A percentile compares a stretch with the other conserved stretches of the same genome.
These are phyloP conservation scores for Lithobius niger DNA, from an alignment of 1,140 invertebrate genomes.

Conservation along the genomic window DNA sequence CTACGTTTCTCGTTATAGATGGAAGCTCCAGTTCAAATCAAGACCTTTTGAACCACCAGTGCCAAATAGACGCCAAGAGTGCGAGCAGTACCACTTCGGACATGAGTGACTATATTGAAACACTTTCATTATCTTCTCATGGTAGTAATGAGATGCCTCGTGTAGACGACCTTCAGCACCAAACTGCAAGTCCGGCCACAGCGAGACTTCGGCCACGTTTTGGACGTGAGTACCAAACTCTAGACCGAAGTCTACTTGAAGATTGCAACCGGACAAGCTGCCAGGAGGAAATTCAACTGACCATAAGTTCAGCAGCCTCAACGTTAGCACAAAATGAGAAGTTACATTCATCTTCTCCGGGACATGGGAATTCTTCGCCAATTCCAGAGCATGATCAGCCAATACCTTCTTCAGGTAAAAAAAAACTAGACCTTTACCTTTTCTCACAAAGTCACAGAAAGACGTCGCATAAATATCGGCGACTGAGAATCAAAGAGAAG, in stretches of 20 bases:
- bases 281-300: too few species aligned
- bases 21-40: background rate
- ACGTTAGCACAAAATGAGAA: too few species aligned
- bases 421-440: too few species aligned
- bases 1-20: too few species aligned
- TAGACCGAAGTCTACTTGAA: conserved; percentile 51
- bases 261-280: too few species aligned
- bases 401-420: too few species aligned
- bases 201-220: conserved; percentile 69
- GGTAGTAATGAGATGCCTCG: conserved; percentile 50
- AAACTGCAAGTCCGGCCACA: conserved; percentile 58
- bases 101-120: conserved; percentile 77
- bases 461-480: too few species aligned
- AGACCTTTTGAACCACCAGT: background rate
- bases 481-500: too few species aligned
- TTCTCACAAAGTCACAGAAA: too few species aligned
- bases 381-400: too few species aligned
- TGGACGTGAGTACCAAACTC: conserved; percentile 73
- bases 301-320: background rate
- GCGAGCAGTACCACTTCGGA: conserved; percentile 70
- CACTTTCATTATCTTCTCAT: conserved; percentile 58
- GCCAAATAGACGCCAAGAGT: conserved; percentile 45
- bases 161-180: conserved; percentile 21
- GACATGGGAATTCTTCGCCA: background rate
- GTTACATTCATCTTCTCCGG: background rate